phyloP scores from a whole-genome alignment of 1,140 invertebrate genomes.

The Phortica variegata region DNA sequence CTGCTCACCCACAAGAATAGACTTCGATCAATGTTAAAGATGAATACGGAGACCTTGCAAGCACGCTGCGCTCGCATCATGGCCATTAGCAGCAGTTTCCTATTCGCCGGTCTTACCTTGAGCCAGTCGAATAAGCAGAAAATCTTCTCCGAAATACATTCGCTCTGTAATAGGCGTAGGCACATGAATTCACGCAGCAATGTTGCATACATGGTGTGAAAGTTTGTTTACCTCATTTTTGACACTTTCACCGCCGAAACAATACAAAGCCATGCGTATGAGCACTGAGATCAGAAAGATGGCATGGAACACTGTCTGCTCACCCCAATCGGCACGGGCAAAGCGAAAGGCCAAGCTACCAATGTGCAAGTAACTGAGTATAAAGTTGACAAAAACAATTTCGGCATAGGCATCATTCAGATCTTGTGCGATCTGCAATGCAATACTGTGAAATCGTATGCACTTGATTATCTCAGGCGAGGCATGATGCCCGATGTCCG shows the following conservation, averaged over 20 bases:
- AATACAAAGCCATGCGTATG: constrained; percentile 25
- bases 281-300: constrained; percentile 22
- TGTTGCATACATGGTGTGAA: not conserved
- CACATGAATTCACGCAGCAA: not conserved
- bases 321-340: constrained; percentile 16
- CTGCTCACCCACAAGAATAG: constrained; percentile 30
- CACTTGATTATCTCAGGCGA: constrained; percentile 3
- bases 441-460: constrained; percentile 19
- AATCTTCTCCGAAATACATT: no score
- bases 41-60: constrained; percentile 13
- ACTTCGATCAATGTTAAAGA: constrained; percentile 29
- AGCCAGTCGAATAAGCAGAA: constrained; percentile 26
- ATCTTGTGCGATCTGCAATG: constrained; percentile 17
- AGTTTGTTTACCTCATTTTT: constrained; percentile 18
- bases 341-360: constrained; percentile 30
- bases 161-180: no score
- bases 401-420: constrained; percentile 23
- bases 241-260: constrained; percentile 25
- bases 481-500: not conserved
- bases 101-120: not conserved
- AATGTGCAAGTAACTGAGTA: constrained; percentile 29
- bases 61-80: constrained; percentile 26
- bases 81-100: constrained; percentile 18
- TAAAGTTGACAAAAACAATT: constrained; percentile 33
- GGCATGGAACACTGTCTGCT: constrained; percentile 21